These are phyloP conservation scores for Gephyroberyx darwinii DNA, from an alignment of 2,797 vertebrate genomes.

Conservation along the genomic window DNA sequence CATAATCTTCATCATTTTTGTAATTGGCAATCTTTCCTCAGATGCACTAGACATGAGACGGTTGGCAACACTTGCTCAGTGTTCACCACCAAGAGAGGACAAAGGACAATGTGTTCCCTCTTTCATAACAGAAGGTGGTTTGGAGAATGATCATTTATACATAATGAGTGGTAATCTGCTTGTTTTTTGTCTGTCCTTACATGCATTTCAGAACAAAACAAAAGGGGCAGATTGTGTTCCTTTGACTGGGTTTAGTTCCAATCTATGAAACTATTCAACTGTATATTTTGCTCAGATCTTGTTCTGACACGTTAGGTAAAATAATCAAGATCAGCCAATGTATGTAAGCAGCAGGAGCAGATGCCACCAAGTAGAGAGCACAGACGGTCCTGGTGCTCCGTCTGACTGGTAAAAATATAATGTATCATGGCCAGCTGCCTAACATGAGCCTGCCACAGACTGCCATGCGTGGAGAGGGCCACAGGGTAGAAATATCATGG, in stretches of 20 bases:
- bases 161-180: not conserved
- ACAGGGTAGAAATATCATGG: conserved; percentile 20
- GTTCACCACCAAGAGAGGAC: conserved; percentile 8
- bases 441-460: conserved; percentile 31
- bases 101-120: conserved; percentile 62
- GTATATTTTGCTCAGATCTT: conserved; percentile 10
- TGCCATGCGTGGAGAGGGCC: conserved; percentile 19
- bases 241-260: no score
- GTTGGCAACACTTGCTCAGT: conserved; percentile 30
- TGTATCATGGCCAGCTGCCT: conserved; percentile 33
- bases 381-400: conserved; percentile 37
- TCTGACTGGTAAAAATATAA: conserved; percentile 40
- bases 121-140: conserved; percentile 25
- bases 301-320: conserved; percentile 17
- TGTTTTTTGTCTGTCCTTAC: no score
- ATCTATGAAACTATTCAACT: no score
- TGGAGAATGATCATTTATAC: conserved; percentile 5
- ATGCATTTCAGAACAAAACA: not conserved
- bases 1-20: conserved; percentile 37
- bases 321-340: conserved; percentile 11
- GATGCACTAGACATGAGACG: conserved; percentile 25
- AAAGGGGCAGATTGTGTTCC: not conserved
- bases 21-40: conserved; percentile 20
- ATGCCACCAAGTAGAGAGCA: conserved; percentile 30
- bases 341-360: conserved; percentile 31